Conservation (phyloP, 1,140 invertebrate species). For the Danaus melanippus region DNA sequence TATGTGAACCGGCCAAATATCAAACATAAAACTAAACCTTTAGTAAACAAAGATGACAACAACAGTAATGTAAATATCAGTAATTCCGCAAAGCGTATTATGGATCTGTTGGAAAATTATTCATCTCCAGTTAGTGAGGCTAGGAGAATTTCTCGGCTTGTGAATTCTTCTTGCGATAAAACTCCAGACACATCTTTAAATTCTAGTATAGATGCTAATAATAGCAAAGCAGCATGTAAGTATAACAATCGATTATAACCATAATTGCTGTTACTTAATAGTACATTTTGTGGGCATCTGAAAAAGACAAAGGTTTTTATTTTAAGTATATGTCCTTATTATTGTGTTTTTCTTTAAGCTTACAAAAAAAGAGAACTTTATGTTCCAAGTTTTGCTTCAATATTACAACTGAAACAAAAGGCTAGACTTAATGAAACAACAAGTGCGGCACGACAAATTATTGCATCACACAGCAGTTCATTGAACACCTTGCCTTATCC, state of each 20-base stretch:
- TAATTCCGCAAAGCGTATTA: conserved; percentile 76
- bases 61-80: conserved; percentile 38
- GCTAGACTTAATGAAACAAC: conserved; percentile 76
- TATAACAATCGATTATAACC: not conserved
- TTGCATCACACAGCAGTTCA: conserved; percentile 68
- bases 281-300: too few species aligned
- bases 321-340: not conserved
- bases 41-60: conserved; percentile 32
- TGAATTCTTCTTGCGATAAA: conserved; percentile 11
- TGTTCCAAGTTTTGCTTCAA: conserved; percentile 43
- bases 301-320: not conserved
- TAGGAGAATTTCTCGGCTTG: conserved; percentile 76
- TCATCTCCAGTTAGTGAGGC: conserved; percentile 82
- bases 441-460: conserved; percentile 75
- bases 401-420: conserved; percentile 74
- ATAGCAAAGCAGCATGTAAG: conserved; percentile 23
- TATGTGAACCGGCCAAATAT: conserved; percentile 66
- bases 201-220: conserved; percentile 1
- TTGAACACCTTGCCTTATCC: conserved; percentile 34
- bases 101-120: conserved; percentile 81
- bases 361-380: conserved; percentile 47
- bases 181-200: conserved; percentile 8
- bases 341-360: conserved; percentile 28
- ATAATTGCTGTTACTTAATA: too few species aligned
- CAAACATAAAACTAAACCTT: conserved; percentile 28